Evolutionary conservation across 37 sponge, comb jelly and placozoan genomes (phyloP).

Genomic region (Beroe ovata): DNA sequence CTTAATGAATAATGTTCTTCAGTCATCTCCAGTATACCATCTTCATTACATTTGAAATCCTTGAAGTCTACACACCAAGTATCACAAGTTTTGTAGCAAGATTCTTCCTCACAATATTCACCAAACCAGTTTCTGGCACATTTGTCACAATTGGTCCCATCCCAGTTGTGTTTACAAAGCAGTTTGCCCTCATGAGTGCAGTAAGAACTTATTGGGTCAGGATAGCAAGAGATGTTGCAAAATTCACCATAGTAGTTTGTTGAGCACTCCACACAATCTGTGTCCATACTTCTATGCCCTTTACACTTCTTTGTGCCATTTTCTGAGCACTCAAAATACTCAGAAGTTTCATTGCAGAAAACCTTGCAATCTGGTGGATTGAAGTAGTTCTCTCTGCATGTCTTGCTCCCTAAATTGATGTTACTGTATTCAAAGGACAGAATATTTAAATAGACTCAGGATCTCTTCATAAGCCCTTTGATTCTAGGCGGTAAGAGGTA

Average conservation of each 20-base stretch:
- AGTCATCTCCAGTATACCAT: conserved; percentile 24
- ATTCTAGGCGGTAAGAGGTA: too few species aligned
- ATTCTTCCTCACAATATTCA: background rate
- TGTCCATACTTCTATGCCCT: background rate
- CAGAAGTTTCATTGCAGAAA: background rate
- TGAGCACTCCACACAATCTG: background rate
- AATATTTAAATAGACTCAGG: too few species aligned
- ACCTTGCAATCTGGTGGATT: background rate
- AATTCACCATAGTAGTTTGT: background rate
- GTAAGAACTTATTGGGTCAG: background rate
- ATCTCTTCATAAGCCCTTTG: too few species aligned
- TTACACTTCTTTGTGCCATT: background rate
- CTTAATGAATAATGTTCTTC: background rate
- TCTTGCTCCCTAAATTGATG: background rate
- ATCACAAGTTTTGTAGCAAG: conserved; percentile 14
- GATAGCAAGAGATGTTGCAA: background rate
- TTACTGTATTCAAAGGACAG: too few species aligned
- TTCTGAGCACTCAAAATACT: background rate
- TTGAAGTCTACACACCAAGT: background rate
- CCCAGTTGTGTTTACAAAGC: background rate
- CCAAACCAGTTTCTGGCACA: background rate
- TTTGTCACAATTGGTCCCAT: background rate
- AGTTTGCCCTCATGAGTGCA: background rate
- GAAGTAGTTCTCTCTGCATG: background rate
- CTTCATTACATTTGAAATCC: background rate